Evolutionary conservation across 2,797 vertebrate genomes (phyloP).

Genomic region (Danio aesculapii): DNA sequence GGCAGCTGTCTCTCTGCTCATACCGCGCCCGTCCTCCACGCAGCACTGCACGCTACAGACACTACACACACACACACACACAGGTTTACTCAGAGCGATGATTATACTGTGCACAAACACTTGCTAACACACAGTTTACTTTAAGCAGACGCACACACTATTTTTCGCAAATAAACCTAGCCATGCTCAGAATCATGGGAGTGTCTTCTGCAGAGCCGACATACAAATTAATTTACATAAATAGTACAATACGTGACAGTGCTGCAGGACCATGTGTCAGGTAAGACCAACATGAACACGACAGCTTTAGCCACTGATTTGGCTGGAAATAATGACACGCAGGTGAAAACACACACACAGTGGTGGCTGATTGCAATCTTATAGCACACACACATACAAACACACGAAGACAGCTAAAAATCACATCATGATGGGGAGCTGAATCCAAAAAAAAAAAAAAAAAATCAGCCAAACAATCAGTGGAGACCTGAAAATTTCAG

Average conservation of each 20-base stretch:
- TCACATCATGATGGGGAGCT: conserved; percentile 31
- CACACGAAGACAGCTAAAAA: conserved; percentile 26
- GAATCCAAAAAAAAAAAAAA: conserved; percentile 8
- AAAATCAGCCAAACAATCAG: conserved; percentile 32
- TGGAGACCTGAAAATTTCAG: conserved; percentile 24
- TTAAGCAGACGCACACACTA: conserved; percentile 36
- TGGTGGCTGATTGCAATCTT: conserved; percentile 42
- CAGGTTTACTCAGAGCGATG: conserved; percentile 25
- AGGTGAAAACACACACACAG: conserved; percentile 34
- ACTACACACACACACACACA: conserved; percentile 44
- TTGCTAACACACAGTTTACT: conserved; percentile 26
- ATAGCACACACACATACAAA: conserved; percentile 30
- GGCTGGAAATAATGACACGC: conserved; percentile 40
- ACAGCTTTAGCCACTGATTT: conserved; percentile 45
- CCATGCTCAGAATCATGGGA: not conserved
- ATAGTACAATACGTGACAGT: conserved; percentile 41
- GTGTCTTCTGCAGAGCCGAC: conserved; percentile 39
- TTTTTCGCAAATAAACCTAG: not conserved
- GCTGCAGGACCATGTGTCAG: conserved; percentile 37
- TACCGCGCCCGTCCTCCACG: conserved; percentile 78
- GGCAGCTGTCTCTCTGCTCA: conserved; percentile 82
- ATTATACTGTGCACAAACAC: conserved; percentile 11
- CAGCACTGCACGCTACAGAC: conserved; percentile 67
- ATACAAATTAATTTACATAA: conserved; percentile 45
- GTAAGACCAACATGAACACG: conserved; percentile 21